These are phyloP conservation scores for Marmota flaviventris DNA, from an alignment of 2,113 vertebrate species.

Conservation along the genomic window DNA sequence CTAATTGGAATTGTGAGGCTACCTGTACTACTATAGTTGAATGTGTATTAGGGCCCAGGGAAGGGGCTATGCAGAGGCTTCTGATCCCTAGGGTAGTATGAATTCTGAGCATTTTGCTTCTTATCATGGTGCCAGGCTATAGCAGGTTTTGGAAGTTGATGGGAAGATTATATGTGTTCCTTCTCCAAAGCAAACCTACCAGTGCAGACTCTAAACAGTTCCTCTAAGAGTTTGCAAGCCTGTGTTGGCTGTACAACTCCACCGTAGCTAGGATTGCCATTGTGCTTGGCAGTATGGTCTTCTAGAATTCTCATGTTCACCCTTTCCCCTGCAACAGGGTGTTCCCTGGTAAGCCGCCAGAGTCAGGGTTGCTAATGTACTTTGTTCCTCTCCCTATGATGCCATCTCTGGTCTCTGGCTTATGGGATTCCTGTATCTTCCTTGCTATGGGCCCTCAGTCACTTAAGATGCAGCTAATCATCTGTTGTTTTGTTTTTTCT, in stretches of 20 bases:
- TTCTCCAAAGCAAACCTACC: background rate
- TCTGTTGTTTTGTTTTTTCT: background rate
- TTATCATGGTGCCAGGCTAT: background rate
- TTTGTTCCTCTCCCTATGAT: background rate
- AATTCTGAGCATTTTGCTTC: background rate
- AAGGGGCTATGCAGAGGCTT: no score
- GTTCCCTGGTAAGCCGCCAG: no score
- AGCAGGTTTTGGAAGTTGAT: background rate
- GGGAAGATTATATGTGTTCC: background rate
- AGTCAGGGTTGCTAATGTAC: background rate
- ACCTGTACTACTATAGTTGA: background rate
- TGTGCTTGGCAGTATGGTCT: background rate
- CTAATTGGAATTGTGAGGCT: background rate
- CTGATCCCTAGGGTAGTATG: background rate
- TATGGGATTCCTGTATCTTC: background rate
- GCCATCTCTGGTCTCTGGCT: background rate
- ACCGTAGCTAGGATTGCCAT: background rate
- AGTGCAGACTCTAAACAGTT: background rate
- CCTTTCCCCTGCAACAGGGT: background rate
- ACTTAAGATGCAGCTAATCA: background rate
- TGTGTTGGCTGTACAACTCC: background rate
- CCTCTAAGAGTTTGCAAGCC: background rate
- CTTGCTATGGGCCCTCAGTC: background rate
- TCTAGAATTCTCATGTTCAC: background rate
- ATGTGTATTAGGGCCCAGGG: background rate